A percentile compares a stretch with the other conserved stretches of the same genome.
These are phyloP conservation scores for Emmelina monodactyla DNA, from an alignment of 2,888 invertebrate species.

Conservation along the genomic window DNA sequence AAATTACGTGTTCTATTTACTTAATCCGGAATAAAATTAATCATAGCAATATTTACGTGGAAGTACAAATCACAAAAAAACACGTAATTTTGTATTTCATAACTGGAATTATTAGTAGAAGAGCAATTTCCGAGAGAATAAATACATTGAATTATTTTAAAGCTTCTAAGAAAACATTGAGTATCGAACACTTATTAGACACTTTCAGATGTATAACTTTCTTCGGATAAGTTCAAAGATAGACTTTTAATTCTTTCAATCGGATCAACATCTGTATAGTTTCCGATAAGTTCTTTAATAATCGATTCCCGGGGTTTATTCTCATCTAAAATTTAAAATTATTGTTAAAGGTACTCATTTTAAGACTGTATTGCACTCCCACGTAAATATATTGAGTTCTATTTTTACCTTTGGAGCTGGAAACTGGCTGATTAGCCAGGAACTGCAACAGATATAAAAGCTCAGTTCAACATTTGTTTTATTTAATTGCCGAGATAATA, in stretches of 20 bases:
- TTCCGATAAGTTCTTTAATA: conserved; percentile 44
- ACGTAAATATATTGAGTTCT: conserved; percentile 21
- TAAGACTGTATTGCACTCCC: conserved; percentile 31
- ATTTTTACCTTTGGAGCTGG: background rate
- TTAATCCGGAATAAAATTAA: too few species aligned
- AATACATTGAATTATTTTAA: background rate
- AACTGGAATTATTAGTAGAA: conserved; percentile 24
- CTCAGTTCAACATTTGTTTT: too few species aligned
- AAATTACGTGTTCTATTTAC: too few species aligned
- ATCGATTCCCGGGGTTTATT: conserved; percentile 29
- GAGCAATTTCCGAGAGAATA: background rate
- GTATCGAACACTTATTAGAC: too few species aligned
- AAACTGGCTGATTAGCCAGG: background rate
- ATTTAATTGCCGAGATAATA: background rate
- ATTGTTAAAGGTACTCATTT: conserved; percentile 7
- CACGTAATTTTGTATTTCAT: conserved; percentile 7
- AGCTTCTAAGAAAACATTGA: too few species aligned
- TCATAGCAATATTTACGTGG: too few species aligned
- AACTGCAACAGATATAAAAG: too few species aligned
- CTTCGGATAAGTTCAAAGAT: too few species aligned
- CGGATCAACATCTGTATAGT: conserved; percentile 27
- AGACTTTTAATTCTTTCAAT: conserved; percentile 43
- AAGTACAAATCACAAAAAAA: conserved; percentile 37
- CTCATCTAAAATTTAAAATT: conserved; percentile 42
- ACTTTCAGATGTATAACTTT: too few species aligned